These are phyloP conservation scores for Chorisops tibialis DNA, from an alignment of 2,888 invertebrate species.

Conservation along the genomic window DNA sequence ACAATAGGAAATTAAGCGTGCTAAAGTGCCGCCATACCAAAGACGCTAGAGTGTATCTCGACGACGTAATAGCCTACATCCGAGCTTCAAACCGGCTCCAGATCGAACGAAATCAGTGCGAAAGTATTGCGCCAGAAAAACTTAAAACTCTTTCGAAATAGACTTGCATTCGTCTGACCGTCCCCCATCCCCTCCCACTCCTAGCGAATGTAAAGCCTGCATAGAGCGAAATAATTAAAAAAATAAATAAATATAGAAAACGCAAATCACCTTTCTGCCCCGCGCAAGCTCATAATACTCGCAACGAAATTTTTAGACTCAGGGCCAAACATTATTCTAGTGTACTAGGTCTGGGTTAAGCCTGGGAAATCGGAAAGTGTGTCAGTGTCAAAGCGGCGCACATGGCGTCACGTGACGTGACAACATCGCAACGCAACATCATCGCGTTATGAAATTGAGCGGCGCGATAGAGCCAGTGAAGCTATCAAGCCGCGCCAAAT, in stretches of 20 bases:
- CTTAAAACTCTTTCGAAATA: too few relatives aligned
- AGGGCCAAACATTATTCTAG: constrained; percentile 32
- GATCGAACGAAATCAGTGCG: too few relatives aligned
- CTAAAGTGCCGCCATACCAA: background rate
- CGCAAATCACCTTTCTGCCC: background rate
- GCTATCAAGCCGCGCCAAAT: background rate
- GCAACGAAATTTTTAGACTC: constrained; percentile 19
- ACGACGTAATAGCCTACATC: too few relatives aligned
- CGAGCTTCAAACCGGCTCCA: too few relatives aligned
- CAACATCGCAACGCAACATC: constrained; percentile 5
- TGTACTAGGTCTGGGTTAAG: constrained; percentile 36
- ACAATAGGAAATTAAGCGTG: background rate
- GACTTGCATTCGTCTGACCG: too few relatives aligned
- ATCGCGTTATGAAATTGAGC: constrained; percentile 7
- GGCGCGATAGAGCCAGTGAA: background rate
- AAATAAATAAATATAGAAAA: too few relatives aligned
- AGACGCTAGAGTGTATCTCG: background rate
- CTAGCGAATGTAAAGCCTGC: background rate
- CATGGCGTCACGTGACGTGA: constrained; percentile 16
- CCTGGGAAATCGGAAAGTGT: constrained; percentile 30
- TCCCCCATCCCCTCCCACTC: background rate
- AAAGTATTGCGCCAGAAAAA: too few relatives aligned
- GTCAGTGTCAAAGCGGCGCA: constrained; percentile 32
- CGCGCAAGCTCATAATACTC: background rate
- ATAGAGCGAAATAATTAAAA: background rate